Evolutionary conservation across 2,113 vertebrate genomes (phyloP).

Genomic region (Drymodes brunneopygia): DNA sequence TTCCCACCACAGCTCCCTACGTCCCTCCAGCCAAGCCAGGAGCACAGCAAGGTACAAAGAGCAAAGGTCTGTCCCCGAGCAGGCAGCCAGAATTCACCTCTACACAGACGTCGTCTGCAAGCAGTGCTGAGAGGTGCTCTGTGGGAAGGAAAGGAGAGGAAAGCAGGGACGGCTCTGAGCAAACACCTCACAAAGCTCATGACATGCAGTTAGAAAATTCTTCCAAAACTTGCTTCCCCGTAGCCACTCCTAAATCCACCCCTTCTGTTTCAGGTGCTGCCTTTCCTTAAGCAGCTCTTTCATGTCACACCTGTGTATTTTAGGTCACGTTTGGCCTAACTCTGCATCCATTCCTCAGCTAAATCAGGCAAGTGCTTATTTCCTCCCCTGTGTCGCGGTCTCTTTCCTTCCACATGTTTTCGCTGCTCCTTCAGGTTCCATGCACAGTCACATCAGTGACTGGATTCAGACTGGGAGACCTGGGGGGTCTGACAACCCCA

Average conservation of each 20-base stretch:
- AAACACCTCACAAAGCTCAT: not conserved
- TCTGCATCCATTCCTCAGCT: not conserved
- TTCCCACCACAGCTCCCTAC: not conserved
- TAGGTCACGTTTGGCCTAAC: not conserved
- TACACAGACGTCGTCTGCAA: not conserved
- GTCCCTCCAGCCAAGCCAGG: not conserved
- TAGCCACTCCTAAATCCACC: not conserved
- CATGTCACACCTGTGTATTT: not conserved
- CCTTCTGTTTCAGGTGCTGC: no score
- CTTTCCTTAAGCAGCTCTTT: not conserved
- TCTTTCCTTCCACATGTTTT: not conserved
- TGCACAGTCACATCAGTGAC: fast-evolving
- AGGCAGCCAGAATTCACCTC: not conserved
- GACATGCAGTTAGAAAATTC: not conserved
- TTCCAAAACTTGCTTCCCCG: not conserved
- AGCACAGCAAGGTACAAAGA: not conserved
- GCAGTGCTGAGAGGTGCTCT: not conserved
- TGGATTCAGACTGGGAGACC: not conserved
- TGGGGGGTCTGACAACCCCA: not conserved
- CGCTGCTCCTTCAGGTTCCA: not conserved
- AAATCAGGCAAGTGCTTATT: not conserved
- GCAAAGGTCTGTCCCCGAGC: not conserved
- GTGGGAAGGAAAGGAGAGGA: not conserved
- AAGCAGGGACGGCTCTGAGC: not conserved
- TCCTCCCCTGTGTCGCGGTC: fast-evolving